Evolutionary conservation across 2,797 vertebrate species (phyloP).

Genomic region (Eutrigla gurnardus): DNA sequence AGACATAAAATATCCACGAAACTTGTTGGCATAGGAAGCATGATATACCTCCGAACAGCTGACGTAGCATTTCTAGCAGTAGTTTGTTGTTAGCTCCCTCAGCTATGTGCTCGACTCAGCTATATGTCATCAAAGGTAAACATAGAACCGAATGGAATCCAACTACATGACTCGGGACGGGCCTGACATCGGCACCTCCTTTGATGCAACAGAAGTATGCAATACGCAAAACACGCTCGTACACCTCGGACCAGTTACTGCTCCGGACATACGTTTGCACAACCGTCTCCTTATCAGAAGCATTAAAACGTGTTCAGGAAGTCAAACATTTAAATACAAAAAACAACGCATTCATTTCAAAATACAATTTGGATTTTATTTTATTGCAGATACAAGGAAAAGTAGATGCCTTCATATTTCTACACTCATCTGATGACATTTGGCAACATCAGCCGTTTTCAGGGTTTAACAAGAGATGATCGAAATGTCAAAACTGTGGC

Average conservation of each 20-base stretch:
- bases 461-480: background rate
- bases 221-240: background rate
- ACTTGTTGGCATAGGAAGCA: no score
- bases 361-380: background rate
- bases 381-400: background rate
- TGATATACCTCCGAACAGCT: no score
- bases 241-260: background rate
- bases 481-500: background rate
- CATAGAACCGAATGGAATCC: background rate
- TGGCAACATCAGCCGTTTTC: background rate
- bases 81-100: no score
- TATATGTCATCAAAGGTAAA: no score
- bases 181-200: no score
- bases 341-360: background rate
- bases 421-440: background rate
- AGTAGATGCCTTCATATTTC: background rate
- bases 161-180: background rate
- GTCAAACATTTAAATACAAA: background rate
- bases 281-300: background rate
- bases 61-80: no score
- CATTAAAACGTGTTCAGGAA: background rate
- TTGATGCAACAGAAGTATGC: background rate
- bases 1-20: no score
- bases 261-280: background rate
- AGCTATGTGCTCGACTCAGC: no score